These are phyloP conservation scores for Dryococelus australis DNA, from an alignment of 2,888 invertebrate species.

Conservation along the genomic window DNA sequence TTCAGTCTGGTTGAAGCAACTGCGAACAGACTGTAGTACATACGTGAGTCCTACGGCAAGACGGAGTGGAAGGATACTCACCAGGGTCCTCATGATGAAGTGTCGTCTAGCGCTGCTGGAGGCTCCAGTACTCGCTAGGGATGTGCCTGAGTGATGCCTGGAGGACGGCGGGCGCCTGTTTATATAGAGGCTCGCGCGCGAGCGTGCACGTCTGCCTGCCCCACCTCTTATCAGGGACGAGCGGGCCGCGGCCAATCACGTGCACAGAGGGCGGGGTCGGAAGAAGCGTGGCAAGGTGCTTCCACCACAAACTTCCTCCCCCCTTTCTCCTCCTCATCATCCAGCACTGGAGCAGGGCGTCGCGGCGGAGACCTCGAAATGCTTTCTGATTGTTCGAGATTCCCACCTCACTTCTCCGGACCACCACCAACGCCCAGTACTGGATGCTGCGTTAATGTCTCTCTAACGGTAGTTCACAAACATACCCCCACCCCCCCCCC, in stretches of 20 bases:
- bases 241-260: neutral
- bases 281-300: neutral
- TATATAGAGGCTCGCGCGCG: neutral
- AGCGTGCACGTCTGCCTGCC: neutral
- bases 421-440: no score
- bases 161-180: neutral
- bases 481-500: no score
- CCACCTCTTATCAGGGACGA: slow-evolving; percentile 7
- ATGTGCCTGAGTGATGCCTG: slow-evolving; percentile 17
- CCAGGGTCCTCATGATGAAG: slow-evolving; percentile 24
- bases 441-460: neutral
- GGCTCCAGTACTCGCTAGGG: slow-evolving; percentile 39
- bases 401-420: neutral
- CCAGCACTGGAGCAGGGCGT: no score
- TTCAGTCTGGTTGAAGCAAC: no score
- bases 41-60: no score
- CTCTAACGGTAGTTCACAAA: neutral
- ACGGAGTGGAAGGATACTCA: neutral
- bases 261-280: neutral
- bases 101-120: slow-evolving; percentile 39
- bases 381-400: slow-evolving; percentile 1
- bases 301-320: neutral
- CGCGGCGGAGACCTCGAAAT: neutral
- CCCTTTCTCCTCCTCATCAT: neutral
- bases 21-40: no score